phyloP scores from a whole-genome alignment of 2,797 vertebrate genomes.

The Natrix natrix region DNA sequence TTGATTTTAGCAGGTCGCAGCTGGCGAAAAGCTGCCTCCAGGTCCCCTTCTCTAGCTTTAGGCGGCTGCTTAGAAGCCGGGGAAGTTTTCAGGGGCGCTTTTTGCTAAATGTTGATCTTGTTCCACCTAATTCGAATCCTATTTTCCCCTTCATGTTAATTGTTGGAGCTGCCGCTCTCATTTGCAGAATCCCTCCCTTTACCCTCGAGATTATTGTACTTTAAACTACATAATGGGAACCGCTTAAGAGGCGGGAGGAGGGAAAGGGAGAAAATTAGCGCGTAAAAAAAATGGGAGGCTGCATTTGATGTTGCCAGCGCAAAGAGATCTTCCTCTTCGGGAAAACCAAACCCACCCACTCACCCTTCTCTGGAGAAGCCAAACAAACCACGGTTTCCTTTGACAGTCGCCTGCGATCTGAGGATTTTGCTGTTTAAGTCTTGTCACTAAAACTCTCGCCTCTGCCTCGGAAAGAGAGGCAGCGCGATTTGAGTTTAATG shows the following conservation, averaged over 20 bases:
- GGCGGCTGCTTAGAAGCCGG: constrained; percentile 40
- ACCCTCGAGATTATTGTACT: constrained; percentile 51
- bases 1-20: not conserved
- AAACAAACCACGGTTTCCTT: not conserved
- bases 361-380: not conserved
- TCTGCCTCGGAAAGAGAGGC: not conserved
- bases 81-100: constrained; percentile 15
- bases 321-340: constrained; percentile 3
- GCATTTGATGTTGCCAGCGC: not conserved
- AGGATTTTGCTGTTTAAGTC: not conserved
- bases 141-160: constrained; percentile 66
- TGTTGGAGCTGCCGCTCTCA: constrained; percentile 50
- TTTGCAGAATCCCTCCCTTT: constrained; percentile 51
- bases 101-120: constrained; percentile 41
- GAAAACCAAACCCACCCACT: constrained; percentile 38
- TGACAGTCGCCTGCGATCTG: not conserved
- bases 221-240: constrained; percentile 32
- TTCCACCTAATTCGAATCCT: constrained; percentile 60
- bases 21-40: not conserved
- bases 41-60: not conserved
- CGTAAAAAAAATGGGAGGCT: not conserved
- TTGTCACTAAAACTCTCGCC: not conserved
- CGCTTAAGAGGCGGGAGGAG: not conserved
- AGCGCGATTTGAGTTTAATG: not conserved
- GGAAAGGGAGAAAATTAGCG: not conserved